These are phyloP conservation scores for Micrastur ruficollis DNA, from an alignment of 2,797 vertebrate genomes.

Conservation along the genomic window DNA sequence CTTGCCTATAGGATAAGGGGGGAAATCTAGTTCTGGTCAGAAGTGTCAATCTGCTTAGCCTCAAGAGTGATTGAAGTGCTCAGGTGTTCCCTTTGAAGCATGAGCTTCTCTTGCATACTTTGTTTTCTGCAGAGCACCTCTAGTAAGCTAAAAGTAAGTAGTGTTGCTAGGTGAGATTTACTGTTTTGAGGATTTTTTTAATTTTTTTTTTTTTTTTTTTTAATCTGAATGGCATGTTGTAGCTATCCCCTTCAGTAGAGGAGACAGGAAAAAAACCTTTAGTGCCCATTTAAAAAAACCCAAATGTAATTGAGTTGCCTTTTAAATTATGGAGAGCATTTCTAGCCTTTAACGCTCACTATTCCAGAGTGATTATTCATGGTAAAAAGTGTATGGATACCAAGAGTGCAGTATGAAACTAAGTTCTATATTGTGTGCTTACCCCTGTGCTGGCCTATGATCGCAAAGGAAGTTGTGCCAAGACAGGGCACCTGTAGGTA, in stretches of 20 bases:
- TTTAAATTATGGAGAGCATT: background rate
- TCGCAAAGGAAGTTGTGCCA: background rate
- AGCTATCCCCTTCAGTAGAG: background rate
- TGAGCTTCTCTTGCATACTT: background rate
- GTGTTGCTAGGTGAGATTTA: background rate
- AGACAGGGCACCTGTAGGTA: fast-evolving
- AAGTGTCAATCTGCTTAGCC: background rate
- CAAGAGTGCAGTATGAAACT: background rate
- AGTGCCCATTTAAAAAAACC: fast-evolving
- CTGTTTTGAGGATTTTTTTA: background rate
- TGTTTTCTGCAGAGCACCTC: background rate
- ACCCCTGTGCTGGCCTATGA: background rate
- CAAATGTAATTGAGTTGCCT: background rate
- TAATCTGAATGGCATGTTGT: background rate
- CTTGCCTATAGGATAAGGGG: background rate
- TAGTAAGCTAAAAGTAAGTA: background rate
- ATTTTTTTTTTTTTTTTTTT: fast-evolving
- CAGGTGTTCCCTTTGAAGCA: background rate
- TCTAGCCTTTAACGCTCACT: background rate
- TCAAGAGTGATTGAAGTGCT: background rate
- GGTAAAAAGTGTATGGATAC: background rate
- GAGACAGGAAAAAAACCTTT: fast-evolving
- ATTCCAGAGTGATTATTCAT: background rate
- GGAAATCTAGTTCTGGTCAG: background rate
- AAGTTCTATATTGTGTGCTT: background rate